Evolutionary conservation across 2,113 vertebrate genomes (phyloP).

Genomic region (Gorsachius goisagi): DNA sequence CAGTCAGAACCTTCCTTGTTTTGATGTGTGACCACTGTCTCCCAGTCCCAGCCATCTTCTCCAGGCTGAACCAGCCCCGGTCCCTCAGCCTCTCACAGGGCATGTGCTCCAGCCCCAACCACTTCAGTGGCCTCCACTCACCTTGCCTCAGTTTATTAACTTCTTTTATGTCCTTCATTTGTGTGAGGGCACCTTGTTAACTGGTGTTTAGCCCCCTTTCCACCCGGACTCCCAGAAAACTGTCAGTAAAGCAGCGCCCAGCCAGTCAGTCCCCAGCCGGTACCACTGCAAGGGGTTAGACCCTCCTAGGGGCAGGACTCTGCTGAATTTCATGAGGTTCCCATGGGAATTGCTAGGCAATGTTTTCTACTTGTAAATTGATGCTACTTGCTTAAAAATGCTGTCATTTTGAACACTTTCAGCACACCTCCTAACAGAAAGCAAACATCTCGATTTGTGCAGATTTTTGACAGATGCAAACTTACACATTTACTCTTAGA

Average conservation of each 20-base stretch:
- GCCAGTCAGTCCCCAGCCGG: not conserved
- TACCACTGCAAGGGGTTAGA: not conserved
- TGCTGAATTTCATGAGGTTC: not conserved
- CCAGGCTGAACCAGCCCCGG: not conserved
- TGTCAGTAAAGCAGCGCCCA: not conserved
- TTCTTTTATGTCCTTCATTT: not conserved
- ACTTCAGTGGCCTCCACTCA: not conserved
- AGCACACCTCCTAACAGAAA: not conserved
- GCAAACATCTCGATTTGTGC: not conserved
- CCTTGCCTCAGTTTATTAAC: not conserved
- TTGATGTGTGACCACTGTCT: not conserved
- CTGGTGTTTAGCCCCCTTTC: not conserved
- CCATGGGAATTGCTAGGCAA: not conserved
- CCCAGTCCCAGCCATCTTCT: not conserved
- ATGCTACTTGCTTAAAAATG: not conserved
- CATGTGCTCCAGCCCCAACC: not conserved
- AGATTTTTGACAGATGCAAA: not conserved
- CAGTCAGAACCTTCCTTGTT: not conserved
- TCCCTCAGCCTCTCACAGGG: not conserved
- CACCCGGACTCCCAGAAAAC: not conserved
- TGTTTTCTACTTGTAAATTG: not conserved
- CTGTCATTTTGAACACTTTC: not conserved
- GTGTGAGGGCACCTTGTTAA: not conserved
- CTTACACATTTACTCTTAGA: slow-evolving; percentile 64
- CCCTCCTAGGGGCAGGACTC: not conserved